Evolutionary conservation across 2,797 vertebrate genomes (phyloP).

Genomic region (Calcarius lapponicus): DNA sequence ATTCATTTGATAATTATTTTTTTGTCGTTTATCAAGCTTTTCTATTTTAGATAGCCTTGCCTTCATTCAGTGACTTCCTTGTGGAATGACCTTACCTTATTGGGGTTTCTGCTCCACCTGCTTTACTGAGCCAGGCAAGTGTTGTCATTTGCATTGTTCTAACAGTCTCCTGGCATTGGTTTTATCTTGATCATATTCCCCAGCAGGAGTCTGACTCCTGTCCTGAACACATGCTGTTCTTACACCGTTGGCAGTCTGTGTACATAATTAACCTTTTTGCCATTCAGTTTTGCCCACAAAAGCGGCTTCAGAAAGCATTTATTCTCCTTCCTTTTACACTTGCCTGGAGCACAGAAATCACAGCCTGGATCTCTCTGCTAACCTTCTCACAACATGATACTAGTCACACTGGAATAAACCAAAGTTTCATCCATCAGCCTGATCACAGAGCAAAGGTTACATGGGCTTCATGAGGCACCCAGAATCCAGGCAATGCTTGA

Average conservation of each 20-base stretch:
- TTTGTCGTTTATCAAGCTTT: not conserved
- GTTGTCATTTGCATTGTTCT: constrained; percentile 5
- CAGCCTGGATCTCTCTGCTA: not conserved
- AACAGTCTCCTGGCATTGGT: constrained; percentile 51
- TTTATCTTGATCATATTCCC: constrained; percentile 51
- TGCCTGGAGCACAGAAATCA: not conserved
- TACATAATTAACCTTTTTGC: constrained; percentile 52
- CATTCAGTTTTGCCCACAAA: constrained; percentile 1
- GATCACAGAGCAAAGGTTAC: not conserved
- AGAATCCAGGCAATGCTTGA: not conserved
- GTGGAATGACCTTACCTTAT: constrained; percentile 10
- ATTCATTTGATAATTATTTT: not conserved
- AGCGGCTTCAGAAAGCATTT: not conserved
- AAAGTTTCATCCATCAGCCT: not conserved
- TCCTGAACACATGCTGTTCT: constrained; percentile 23
- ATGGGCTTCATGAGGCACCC: not conserved
- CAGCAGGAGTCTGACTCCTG: constrained; percentile 6
- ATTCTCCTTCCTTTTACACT: not conserved
- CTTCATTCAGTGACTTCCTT: not conserved
- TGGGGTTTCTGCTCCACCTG: constrained; percentile 12
- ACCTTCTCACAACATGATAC: not conserved
- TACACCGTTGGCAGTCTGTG: not conserved
- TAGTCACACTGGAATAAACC: not conserved
- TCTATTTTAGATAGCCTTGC: not conserved
- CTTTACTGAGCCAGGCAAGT: not conserved